Percentiles rank a stretch among this genome's conserved stretches.
Conservation (phyloP, 2,888 invertebrate species). For the Seira sanloemensis region DNA sequence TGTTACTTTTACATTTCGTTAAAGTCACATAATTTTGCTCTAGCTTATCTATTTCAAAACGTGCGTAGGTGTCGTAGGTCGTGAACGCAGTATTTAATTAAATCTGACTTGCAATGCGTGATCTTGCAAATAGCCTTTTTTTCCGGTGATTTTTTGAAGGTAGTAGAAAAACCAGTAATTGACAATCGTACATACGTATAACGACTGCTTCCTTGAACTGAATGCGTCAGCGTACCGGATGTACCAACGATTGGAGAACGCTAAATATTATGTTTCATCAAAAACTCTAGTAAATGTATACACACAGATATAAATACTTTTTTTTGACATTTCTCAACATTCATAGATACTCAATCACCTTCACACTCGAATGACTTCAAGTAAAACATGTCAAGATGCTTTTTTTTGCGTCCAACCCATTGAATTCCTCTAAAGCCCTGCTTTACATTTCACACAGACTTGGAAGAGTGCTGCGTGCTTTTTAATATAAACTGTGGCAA, state of each 20-base stretch:
- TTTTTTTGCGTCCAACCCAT: constrained; percentile 22
- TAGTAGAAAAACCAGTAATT: background rate
- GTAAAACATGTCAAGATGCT: constrained; percentile 8
- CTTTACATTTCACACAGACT: constrained; percentile 38
- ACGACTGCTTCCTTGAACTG: too few relatives aligned
- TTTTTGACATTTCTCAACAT: constrained; percentile 3
- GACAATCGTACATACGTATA: background rate
- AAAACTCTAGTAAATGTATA: background rate
- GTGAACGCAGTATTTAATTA: too few relatives aligned
- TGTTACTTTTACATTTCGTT: background rate
- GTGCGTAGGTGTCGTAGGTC: background rate
- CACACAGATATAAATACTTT: background rate
- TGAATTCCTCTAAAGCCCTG: constrained; percentile 51
- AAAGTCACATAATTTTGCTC: background rate
- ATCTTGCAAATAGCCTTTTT: background rate
- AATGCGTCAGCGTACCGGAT: background rate
- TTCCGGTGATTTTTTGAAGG: background rate
- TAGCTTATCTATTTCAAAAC: background rate
- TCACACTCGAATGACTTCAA: constrained; percentile 1
- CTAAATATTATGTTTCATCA: background rate
- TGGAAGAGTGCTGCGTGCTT: constrained; percentile 40
- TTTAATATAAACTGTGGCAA: constrained; percentile 55
- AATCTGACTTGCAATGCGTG: background rate
- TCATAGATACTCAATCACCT: background rate
- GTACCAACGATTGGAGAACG: background rate